Percentiles rank a stretch among this genome's conserved stretches.
Conservation (phyloP, 1,140 invertebrate species). For the Leptinotarsa texana region DNA sequence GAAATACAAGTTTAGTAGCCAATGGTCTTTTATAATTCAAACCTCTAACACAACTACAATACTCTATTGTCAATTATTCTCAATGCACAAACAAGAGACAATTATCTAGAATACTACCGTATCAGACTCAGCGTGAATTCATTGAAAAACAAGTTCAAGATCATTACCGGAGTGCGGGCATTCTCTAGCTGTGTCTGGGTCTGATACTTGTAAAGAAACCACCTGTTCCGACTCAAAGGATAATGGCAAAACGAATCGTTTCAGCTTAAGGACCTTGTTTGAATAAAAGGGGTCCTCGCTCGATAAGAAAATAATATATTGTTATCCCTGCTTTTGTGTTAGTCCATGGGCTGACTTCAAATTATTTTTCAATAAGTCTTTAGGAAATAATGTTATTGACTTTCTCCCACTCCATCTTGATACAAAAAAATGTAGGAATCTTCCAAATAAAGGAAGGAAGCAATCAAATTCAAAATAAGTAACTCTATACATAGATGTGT, state of each 20-base stretch:
- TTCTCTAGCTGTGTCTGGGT: slow-evolving; percentile 11
- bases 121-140: slow-evolving; percentile 16
- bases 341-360: slow-evolving; percentile 1
- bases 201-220: slow-evolving; percentile 11
- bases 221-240: slow-evolving; percentile 20
- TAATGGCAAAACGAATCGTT: slow-evolving; percentile 9
- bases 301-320: slow-evolving; percentile 12
- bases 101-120: background rate
- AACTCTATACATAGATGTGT: no score
- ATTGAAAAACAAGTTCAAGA: slow-evolving; percentile 31
- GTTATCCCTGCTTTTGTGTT: background rate
- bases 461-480: no score
- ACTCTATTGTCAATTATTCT: background rate
- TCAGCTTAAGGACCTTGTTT: slow-evolving; percentile 13
- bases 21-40: background rate
- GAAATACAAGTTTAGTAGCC: no score
- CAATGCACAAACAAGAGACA: background rate
- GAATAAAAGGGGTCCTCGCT: slow-evolving; percentile 16
- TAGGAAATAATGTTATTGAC: no score
- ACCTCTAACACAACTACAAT: background rate
- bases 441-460: no score
- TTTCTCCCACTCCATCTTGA: no score
- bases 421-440: no score
- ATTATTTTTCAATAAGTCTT: background rate
- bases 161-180: slow-evolving; percentile 29